These are phyloP conservation scores for Argya squamiceps DNA, from an alignment of 2,797 vertebrate species.

Conservation along the genomic window DNA sequence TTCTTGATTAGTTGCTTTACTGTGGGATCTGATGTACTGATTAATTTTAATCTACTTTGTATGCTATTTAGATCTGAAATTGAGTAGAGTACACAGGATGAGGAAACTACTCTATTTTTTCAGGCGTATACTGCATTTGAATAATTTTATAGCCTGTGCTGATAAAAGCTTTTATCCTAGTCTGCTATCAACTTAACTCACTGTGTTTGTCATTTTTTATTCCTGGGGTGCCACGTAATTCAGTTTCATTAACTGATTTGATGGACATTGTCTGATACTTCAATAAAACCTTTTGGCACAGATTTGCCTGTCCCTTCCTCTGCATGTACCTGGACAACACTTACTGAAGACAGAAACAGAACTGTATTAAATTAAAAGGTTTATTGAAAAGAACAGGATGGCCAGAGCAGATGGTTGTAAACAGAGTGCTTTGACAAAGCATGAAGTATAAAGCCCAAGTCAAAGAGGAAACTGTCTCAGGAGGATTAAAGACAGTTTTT, in stretches of 20 bases:
- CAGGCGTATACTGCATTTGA: neutral
- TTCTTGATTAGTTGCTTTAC: slow-evolving; percentile 40
- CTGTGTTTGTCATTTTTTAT: slow-evolving; percentile 29
- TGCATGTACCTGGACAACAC: slow-evolving; percentile 22
- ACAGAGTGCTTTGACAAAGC: neutral
- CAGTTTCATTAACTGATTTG: neutral
- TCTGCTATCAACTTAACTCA: slow-evolving; percentile 45
- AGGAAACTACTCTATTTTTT: slow-evolving; percentile 36
- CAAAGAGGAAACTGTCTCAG: neutral
- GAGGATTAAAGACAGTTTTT: neutral
- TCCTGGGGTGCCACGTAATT: slow-evolving; percentile 25
- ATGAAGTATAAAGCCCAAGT: neutral
- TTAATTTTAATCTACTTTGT: slow-evolving; percentile 42
- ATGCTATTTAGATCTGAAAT: slow-evolving; percentile 37
- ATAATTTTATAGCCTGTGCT: slow-evolving; percentile 23
- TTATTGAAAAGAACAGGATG: slow-evolving; percentile 9
- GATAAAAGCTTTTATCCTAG: slow-evolving; percentile 57
- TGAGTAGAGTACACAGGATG: neutral
- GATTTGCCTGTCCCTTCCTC: neutral
- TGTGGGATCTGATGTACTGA: slow-evolving; percentile 17
- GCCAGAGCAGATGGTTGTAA: neutral
- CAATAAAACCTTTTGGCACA: slow-evolving; percentile 18
- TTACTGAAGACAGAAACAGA: neutral
- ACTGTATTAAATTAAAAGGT: slow-evolving; percentile 25
- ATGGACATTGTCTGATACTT: slow-evolving; percentile 28